phyloP scores from a whole-genome alignment of 2,888 invertebrate species.

The Meiosimyza platycephala region DNA sequence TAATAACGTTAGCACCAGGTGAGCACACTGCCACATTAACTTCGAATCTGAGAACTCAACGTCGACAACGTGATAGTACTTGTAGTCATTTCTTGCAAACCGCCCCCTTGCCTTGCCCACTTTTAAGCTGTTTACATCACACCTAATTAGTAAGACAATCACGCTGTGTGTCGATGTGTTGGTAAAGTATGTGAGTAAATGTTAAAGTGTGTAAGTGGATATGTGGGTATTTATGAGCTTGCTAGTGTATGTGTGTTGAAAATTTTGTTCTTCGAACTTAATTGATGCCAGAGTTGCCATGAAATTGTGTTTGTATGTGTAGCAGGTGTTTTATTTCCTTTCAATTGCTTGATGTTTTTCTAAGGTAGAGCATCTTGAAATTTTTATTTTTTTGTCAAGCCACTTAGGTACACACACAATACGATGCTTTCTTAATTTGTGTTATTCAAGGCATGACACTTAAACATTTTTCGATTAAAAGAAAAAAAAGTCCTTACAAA shows the following conservation, averaged over 20 bases:
- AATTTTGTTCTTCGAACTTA: background rate
- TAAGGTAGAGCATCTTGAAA: no score
- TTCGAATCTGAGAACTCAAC: background rate
- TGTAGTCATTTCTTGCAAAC: no score
- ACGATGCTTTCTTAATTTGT: no score
- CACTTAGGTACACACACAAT: no score
- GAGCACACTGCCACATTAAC: slow-evolving; percentile 2
- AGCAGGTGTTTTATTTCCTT: no score
- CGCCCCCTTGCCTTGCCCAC: background rate
- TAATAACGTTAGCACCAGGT: background rate
- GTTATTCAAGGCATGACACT: no score
- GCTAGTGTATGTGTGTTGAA: background rate
- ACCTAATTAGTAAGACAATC: slow-evolving; percentile 25
- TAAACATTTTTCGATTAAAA: no score
- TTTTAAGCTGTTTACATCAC: background rate
- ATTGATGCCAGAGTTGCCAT: background rate
- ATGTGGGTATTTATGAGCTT: background rate
- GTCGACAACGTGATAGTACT: background rate
- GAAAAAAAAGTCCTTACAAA: no score
- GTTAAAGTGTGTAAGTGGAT: background rate
- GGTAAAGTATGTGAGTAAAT: no score
- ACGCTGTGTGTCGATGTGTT: slow-evolving; percentile 7
- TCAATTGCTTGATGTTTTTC: no score
- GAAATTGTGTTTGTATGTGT: background rate
- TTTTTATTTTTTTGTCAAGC: no score